Conservation (phyloP, 2,113 vertebrate species). For the Rallus limicola region DNA sequence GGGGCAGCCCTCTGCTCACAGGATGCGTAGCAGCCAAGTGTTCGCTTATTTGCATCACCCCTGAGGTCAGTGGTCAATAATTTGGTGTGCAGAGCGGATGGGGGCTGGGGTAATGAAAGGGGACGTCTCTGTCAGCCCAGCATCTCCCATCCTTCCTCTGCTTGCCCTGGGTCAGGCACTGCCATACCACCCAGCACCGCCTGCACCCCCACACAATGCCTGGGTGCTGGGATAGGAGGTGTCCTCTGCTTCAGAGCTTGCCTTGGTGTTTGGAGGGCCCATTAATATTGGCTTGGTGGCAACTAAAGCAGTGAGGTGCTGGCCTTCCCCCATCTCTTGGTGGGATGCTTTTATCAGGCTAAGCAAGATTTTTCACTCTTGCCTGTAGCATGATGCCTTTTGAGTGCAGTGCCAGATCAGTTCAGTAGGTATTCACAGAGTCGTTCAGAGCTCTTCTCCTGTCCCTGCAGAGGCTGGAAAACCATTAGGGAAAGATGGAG, state of each 20-base stretch:
- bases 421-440: not conserved
- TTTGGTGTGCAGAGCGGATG: not conserved
- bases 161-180: rapidly evolving
- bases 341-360: rapidly evolving
- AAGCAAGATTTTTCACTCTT: not conserved
- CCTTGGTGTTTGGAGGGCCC: not conserved
- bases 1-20: not conserved
- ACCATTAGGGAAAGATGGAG: not conserved
- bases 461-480: not conserved
- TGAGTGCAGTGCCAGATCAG: rapidly evolving
- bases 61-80: not conserved
- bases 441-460: not conserved
- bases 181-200: too few species aligned
- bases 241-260: not conserved
- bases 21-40: rapidly evolving
- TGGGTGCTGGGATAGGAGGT: not conserved
- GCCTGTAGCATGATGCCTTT: not conserved
- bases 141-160: not conserved
- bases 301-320: rapidly evolving
- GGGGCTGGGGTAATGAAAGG: too few species aligned
- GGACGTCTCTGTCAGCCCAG: not conserved
- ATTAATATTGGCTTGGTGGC: rapidly evolving
- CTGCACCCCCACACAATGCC: rapidly evolving
- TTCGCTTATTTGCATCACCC: not conserved
- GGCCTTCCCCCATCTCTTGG: not conserved